phyloP scores from a whole-genome alignment of 2,888 invertebrate species.

The Holacanthella duospinosa region DNA sequence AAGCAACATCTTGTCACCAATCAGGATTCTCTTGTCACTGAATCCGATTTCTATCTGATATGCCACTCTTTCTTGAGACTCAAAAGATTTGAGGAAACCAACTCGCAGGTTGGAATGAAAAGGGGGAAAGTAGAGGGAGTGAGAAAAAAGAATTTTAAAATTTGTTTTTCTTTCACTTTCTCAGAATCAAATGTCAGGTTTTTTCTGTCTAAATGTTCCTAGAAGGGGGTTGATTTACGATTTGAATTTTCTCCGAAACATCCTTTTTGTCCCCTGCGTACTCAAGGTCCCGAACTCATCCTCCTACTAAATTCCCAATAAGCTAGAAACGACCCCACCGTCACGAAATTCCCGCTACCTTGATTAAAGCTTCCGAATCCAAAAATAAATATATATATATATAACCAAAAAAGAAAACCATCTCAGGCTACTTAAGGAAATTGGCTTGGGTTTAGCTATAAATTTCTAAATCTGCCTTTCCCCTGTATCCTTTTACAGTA shows the following conservation, averaged over 20 bases:
- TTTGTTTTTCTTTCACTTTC: neutral
- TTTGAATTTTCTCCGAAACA: slow-evolving; percentile 2
- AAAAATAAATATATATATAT: no score
- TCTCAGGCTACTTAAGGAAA: no score
- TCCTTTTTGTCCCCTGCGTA: neutral
- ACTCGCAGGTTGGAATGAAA: neutral
- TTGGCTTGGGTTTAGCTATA: no score
- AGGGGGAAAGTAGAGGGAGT: slow-evolving; percentile 8
- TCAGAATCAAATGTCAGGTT: neutral
- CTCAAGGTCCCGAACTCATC: no score
- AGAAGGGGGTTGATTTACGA: slow-evolving; percentile 2
- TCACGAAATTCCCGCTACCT: neutral
- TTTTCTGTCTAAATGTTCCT: neutral
- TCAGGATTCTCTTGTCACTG: slow-evolving; percentile 2
- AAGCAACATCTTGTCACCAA: slow-evolving; percentile 6
- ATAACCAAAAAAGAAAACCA: no score
- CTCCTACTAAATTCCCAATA: neutral
- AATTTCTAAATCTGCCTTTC: no score
- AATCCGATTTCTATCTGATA: neutral
- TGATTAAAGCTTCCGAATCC: neutral
- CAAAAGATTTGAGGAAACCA: no score
- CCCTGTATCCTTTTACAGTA: no score
- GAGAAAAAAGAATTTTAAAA: slow-evolving; percentile 8
- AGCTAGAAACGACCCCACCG: neutral
- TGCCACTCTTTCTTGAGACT: no score